phyloP scores from a whole-genome alignment of 2,113 vertebrate species.

The Antennarius striatus region DNA sequence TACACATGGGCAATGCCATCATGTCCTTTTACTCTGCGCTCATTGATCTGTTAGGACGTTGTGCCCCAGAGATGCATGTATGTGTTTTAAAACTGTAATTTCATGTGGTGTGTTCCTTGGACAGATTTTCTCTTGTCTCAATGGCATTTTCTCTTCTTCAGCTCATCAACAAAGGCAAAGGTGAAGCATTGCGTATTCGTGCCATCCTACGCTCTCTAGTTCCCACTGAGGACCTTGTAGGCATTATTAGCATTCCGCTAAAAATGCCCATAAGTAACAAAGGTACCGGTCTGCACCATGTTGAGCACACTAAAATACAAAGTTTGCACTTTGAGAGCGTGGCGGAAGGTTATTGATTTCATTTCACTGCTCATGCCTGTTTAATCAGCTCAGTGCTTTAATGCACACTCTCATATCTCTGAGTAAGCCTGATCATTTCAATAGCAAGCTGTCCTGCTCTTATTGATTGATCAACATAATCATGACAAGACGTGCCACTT shows the following conservation, averaged over 20 bases:
- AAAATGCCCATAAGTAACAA: slow-evolving; percentile 92
- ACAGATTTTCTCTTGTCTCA: not conserved
- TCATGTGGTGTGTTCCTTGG: not conserved
- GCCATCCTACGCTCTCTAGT: slow-evolving; percentile 98
- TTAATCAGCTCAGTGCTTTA: slow-evolving; percentile 68
- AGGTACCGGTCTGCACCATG: slow-evolving; percentile 70
- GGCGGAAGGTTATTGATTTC: slow-evolving; percentile 46
- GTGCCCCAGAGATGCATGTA: slow-evolving; percentile 98
- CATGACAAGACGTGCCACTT: slow-evolving; percentile 42
- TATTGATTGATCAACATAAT: slow-evolving; percentile 69
- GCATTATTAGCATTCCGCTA: slow-evolving; percentile 96
- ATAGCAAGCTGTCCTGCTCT: slow-evolving; percentile 49
- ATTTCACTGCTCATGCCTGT: slow-evolving; percentile 61
- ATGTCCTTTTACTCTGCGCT: slow-evolving; percentile 99
- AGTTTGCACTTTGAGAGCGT: slow-evolving; percentile 16
- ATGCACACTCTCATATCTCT: slow-evolving; percentile 48
- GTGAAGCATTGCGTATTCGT: slow-evolving; percentile 96
- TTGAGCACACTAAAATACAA: not conserved
- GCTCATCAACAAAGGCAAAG: slow-evolving; percentile 98
- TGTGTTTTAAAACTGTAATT: slow-evolving; percentile 4
- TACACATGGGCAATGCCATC: slow-evolving; percentile 98
- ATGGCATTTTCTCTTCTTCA: slow-evolving; percentile 51
- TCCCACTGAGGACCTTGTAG: slow-evolving; percentile 95
- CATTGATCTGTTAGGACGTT: slow-evolving; percentile 96
- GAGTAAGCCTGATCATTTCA: slow-evolving; percentile 63